phyloP scores from a whole-genome alignment of 2,797 vertebrate species.

The Corythornis leucogaster region DNA sequence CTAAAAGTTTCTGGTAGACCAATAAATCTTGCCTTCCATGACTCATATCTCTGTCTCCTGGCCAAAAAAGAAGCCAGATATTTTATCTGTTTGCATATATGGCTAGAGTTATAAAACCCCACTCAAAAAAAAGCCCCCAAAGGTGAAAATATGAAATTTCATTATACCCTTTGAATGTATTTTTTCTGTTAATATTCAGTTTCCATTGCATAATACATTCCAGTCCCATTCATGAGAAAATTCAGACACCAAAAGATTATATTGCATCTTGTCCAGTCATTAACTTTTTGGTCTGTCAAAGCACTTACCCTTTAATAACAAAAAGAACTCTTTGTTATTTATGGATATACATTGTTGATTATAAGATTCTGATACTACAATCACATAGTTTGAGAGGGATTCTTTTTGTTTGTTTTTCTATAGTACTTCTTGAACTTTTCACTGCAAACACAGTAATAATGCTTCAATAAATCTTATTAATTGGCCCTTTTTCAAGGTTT shows the following conservation, averaged over 20 bases:
- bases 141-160: background rate
- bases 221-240: slow-evolving; percentile 15
- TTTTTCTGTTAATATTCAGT: background rate
- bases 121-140: background rate
- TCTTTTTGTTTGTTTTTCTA: background rate
- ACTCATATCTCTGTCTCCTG: slow-evolving; percentile 26
- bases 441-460: background rate
- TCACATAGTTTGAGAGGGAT: background rate
- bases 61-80: slow-evolving; percentile 27
- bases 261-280: background rate
- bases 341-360: background rate
- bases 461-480: background rate
- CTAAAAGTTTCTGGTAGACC: slow-evolving; percentile 36
- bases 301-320: background rate
- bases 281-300: background rate
- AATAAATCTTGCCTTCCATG: slow-evolving; percentile 55
- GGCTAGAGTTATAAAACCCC: background rate
- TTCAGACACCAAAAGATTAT: background rate
- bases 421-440: background rate
- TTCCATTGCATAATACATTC: background rate
- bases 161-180: background rate
- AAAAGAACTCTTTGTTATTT: background rate
- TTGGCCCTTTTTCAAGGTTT: background rate
- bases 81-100: slow-evolving; percentile 12
- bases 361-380: background rate